Conservation (phyloP, 2,113 vertebrate genomes). For the Cynocephalus volans region DNA sequence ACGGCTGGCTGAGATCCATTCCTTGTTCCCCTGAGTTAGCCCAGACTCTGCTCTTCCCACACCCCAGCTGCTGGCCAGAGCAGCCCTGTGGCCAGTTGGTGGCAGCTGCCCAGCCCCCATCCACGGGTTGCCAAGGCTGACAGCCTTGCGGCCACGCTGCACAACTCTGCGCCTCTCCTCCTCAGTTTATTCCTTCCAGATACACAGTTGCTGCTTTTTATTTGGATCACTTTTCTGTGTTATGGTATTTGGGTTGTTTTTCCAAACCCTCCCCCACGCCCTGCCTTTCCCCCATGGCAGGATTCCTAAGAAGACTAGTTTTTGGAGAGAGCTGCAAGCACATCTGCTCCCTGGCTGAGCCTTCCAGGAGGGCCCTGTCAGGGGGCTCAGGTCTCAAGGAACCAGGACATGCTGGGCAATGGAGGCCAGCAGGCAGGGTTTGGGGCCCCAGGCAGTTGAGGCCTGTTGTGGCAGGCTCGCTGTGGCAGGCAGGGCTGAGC, state of each 20-base stretch:
- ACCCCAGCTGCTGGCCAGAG: neutral
- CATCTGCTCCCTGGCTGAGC: constrained; percentile 81
- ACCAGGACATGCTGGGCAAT: neutral
- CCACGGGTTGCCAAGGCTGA: constrained; percentile 81
- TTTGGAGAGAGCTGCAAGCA: constrained; percentile 71
- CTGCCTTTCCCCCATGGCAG: constrained; percentile 70
- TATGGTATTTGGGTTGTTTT: constrained; percentile 87
- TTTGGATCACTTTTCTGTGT: constrained; percentile 89
- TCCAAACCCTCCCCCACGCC: constrained; percentile 42
- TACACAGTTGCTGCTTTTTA: constrained; percentile 87
- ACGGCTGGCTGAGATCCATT: no score
- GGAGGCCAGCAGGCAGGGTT: neutral
- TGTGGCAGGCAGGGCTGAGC: neutral
- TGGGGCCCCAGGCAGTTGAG: neutral
- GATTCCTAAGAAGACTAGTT: constrained; percentile 80
- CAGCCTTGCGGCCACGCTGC: constrained; percentile 78
- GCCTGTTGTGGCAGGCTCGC: neutral
- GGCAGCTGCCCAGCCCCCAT: constrained; percentile 32
- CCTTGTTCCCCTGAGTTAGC: neutral
- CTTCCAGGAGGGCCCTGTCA: constrained; percentile 69
- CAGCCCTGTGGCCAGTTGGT: constrained; percentile 2
- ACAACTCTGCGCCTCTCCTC: constrained; percentile 81
- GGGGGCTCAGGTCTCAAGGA: constrained; percentile 48
- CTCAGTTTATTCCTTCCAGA: constrained; percentile 89
- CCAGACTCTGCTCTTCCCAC: neutral